Evolutionary conservation across 2,113 vertebrate species (phyloP).

Genomic region (Numida meleagris): DNA sequence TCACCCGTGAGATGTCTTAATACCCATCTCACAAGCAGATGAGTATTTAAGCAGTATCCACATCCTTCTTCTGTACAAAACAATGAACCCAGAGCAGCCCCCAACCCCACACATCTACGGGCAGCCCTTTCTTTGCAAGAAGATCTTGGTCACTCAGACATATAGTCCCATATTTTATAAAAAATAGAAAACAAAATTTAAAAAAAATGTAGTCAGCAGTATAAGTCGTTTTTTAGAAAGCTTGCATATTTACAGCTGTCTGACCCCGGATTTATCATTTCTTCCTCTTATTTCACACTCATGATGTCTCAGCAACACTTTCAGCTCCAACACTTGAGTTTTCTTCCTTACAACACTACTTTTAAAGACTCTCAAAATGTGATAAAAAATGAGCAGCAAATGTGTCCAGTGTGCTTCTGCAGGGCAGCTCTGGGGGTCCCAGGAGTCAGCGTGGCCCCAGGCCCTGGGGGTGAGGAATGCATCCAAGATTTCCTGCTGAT

Average conservation of each 20-base stretch:
- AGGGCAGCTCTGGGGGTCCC: neutral
- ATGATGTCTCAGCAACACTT: neutral
- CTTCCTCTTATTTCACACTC: neutral
- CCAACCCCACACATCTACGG: neutral
- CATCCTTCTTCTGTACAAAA: neutral
- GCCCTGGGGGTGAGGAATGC: neutral
- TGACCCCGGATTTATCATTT: neutral
- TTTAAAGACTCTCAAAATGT: neutral
- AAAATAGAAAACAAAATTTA: neutral
- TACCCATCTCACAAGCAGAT: neutral
- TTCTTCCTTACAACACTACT: neutral
- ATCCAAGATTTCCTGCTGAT: constrained; percentile 37
- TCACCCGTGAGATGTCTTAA: neutral
- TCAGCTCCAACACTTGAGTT: neutral
- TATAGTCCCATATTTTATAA: neutral
- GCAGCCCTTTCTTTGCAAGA: neutral
- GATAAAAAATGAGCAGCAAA: neutral
- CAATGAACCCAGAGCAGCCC: neutral
- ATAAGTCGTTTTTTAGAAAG: neutral
- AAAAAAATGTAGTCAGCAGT: neutral
- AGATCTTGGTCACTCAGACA: neutral
- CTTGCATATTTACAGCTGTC: neutral
- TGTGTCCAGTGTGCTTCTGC: neutral
- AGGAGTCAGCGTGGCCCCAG: neutral
- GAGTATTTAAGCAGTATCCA: neutral